These are phyloP conservation scores for Lophius americanus DNA, from an alignment of 2,797 vertebrate genomes.

Conservation along the genomic window DNA sequence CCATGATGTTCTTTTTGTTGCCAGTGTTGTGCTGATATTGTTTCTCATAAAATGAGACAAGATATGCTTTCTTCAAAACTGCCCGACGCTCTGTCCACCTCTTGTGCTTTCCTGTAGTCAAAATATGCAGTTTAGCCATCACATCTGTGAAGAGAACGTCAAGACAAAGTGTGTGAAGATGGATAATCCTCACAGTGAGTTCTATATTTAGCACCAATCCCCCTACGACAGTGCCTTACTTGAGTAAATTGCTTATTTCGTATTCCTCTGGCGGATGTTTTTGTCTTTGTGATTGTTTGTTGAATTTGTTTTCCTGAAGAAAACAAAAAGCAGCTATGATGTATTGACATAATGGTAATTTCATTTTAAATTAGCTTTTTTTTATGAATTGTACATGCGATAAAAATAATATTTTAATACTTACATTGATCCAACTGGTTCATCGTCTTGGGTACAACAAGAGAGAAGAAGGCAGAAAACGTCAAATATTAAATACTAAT, in stretches of 20 bases:
- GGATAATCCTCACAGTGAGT: constrained; percentile 57
- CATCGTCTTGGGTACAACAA: constrained; percentile 86
- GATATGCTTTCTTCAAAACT: constrained; percentile 79
- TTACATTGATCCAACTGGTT: constrained; percentile 97
- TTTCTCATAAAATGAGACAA: constrained; percentile 82
- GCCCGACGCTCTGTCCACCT: constrained; percentile 68
- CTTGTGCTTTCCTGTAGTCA: constrained; percentile 76
- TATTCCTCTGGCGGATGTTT: constrained; percentile 98
- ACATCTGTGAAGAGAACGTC: constrained; percentile 75
- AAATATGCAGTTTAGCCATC: constrained; percentile 76
- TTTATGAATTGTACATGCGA: constrained; percentile 1
- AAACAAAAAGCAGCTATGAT: constrained; percentile 38
- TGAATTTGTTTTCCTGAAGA: constrained; percentile 95
- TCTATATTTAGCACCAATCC: constrained; percentile 60
- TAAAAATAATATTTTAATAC: constrained; percentile 62
- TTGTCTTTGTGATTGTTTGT: constrained; percentile 99
- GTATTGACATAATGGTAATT: constrained; percentile 39
- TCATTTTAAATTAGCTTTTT: constrained; percentile 14
- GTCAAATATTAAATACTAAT: constrained; percentile 27
- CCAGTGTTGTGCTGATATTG: constrained; percentile 85
- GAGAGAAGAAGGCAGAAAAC: constrained; percentile 59
- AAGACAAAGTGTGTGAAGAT: constrained; percentile 65
- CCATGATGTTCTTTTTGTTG: constrained; percentile 85
- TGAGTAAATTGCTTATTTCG: constrained; percentile 87
- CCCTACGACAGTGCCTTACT: constrained; percentile 63